Evolutionary conservation across 2,888 invertebrate genomes (phyloP), one percentile per base, ranked within the genome.

Genomic region (Luffia ferchaultella): DNA sequence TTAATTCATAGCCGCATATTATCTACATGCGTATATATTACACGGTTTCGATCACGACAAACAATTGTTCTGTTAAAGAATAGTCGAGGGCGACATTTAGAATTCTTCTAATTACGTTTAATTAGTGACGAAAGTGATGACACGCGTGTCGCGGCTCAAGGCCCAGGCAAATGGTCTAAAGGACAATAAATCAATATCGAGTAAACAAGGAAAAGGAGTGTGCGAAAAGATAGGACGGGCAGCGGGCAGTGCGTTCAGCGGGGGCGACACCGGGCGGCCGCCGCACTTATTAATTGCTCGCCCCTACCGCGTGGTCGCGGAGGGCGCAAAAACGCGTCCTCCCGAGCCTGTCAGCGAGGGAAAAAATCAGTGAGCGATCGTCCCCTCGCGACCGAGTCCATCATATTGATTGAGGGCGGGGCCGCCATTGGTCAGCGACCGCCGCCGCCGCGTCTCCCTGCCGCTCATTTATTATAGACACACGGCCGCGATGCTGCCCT

Each of bases 381-480:
- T 78, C 84, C 84, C 83, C 83, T 82, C 82, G 82, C 79, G 78
- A 63, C 70, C 70, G 77, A 84, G 83, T 85, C 84, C 84, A 84
- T 85, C 85, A 85, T 85, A 85, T 85, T 85, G 85, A 85, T 85
- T 85, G 85, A 84, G 84, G 85, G 84, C 78, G 82, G 83, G 77
- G 76, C 79, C 72, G 73, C 79, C 79, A 77, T 76, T 80, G 84
- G 82, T 80, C 83, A 82, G 77, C 79, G 70, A 75, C 50, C 51
- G 52, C 50, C 51, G 51, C 76, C 77, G 72, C 79, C 76, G 74
- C 76, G 5, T 30, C 30, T 12, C 30, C 30, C 5, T 3, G 12
- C 18, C 47, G 46, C 82, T 85, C 85, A 85, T 85, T 85, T 85
- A 85, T 85, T 85, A 85, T 85, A 85, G 82, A 85, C 83, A 79